phyloP scores from a whole-genome alignment of 92 coral and sea anemone genomes.

The Parazoanthus darwini region DNA sequence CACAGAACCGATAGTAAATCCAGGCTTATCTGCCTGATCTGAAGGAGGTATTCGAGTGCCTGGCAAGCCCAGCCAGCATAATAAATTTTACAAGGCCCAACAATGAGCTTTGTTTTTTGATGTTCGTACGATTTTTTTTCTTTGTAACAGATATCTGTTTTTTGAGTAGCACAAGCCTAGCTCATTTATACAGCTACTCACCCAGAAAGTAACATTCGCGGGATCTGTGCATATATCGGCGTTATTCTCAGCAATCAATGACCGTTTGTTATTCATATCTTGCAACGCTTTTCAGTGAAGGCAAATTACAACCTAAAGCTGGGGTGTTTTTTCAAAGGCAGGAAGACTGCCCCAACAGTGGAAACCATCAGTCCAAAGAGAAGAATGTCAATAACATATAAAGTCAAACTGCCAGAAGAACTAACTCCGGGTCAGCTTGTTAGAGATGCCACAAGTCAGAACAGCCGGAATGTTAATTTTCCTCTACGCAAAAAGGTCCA shows the following conservation, averaged over 20 bases:
- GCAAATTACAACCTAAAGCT: slow-evolving; percentile 41
- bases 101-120: not conserved
- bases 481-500: not conserved
- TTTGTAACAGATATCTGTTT: too few relatives aligned
- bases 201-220: not conserved
- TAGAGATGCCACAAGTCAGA: slow-evolving; percentile 3
- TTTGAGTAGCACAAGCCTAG: not conserved
- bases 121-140: not conserved
- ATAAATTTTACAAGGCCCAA: not conserved
- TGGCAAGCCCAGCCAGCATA: not conserved
- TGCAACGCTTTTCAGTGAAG: slow-evolving; percentile 43
- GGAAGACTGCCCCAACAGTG: slow-evolving; percentile 35
- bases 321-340: slow-evolving; percentile 63
- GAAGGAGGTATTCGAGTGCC: not conserved
- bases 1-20: not conserved
- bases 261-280: not conserved
- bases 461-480: slow-evolving; percentile 28
- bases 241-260: not conserved
- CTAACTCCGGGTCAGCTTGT: slow-evolving; percentile 39
- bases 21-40: not conserved
- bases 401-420: slow-evolving; percentile 50
- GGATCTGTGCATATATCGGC: not conserved
- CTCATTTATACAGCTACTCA: not conserved
- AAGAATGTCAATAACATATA: slow-evolving; percentile 66
- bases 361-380: slow-evolving; percentile 28